A percentile compares a stretch with the other conserved stretches of the same genome.
These are phyloP conservation scores for Drosophila fulvimacula DNA, from an alignment of 2,888 invertebrate genomes.

Conservation along the genomic window DNA sequence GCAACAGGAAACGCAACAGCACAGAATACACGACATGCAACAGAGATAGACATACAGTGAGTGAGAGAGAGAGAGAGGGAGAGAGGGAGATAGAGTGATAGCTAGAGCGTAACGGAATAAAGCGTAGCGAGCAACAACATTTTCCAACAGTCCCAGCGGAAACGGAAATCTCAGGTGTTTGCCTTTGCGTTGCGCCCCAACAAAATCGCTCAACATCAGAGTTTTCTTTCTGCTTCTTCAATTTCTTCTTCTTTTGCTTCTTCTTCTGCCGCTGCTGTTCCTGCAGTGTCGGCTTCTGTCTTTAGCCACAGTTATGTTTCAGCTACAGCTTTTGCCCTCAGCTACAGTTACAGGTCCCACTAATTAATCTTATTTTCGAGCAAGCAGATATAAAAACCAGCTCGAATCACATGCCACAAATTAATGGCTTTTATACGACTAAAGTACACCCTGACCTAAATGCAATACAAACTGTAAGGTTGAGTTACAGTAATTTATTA, in stretches of 20 bases:
- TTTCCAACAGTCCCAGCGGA: slow-evolving; percentile 62
- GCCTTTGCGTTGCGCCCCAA: slow-evolving; percentile 51
- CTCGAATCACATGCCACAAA: slow-evolving; percentile 1
- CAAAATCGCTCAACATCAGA: slow-evolving; percentile 26
- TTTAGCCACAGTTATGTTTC: slow-evolving; percentile 18
- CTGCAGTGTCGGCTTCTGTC: background rate
- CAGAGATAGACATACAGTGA: background rate
- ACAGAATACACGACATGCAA: slow-evolving; percentile 36
- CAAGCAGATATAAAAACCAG: slow-evolving; percentile 11
- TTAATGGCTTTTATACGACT: background rate
- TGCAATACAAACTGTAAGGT: background rate
- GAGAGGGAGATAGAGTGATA: background rate
- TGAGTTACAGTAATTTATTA: background rate
- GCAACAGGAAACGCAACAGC: slow-evolving; percentile 72
- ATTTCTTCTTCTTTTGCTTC: background rate
- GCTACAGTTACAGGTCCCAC: slow-evolving; percentile 36
- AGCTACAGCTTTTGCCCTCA: slow-evolving; percentile 29
- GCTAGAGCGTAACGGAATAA: slow-evolving; percentile 24
- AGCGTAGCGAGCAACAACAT: slow-evolving; percentile 33
- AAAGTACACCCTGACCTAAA: background rate
- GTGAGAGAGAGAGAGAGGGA: background rate
- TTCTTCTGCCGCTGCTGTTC: background rate
- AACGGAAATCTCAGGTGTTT: slow-evolving; percentile 80
- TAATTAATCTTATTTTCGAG: slow-evolving; percentile 77
- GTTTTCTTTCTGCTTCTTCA: slow-evolving; percentile 1